phyloP scores from a whole-genome alignment of 2,888 invertebrate genomes.

The Drosophila atripex region DNA sequence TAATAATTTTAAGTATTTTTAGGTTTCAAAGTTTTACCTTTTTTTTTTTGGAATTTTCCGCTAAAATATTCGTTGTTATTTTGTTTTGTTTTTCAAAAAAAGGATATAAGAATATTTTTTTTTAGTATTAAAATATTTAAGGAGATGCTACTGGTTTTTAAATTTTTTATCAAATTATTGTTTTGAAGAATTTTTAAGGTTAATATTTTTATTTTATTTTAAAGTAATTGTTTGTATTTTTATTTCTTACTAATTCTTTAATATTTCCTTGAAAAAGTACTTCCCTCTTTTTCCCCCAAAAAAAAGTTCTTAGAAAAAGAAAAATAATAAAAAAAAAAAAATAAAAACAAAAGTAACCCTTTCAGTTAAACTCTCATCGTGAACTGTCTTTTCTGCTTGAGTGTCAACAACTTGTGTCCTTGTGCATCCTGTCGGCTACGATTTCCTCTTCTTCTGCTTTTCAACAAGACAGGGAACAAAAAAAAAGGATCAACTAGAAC shows the following conservation, averaged over 20 bases:
- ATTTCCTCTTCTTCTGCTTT: conserved; percentile 20
- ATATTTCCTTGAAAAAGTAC: too few species aligned
- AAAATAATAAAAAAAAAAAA: neutral
- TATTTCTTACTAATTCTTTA: too few species aligned
- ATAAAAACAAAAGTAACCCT: neutral
- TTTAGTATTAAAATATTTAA: neutral
- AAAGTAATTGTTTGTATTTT: too few species aligned
- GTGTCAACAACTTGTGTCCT: conserved; percentile 51
- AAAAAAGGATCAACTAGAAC: conserved; percentile 6
- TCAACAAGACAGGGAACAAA: conserved; percentile 3
- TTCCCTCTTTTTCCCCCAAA: too few species aligned
- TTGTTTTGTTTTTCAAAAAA: neutral
- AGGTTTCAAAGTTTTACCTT: neutral
- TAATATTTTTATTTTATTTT: too few species aligned
- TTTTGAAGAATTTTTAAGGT: too few species aligned
- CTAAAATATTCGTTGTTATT: neutral
- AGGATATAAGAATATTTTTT: neutral
- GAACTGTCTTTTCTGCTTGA: conserved; percentile 26
- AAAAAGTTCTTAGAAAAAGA: too few species aligned
- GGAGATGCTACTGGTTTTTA: too few species aligned
- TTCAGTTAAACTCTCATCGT: conserved; percentile 4
- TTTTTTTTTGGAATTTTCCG: neutral
- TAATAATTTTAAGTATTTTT: conserved; percentile 8
- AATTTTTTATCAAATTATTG: neutral
- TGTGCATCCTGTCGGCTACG: conserved; percentile 24